Conservation (phyloP, 1,140 invertebrate species). For the Drusus annulatus region DNA sequence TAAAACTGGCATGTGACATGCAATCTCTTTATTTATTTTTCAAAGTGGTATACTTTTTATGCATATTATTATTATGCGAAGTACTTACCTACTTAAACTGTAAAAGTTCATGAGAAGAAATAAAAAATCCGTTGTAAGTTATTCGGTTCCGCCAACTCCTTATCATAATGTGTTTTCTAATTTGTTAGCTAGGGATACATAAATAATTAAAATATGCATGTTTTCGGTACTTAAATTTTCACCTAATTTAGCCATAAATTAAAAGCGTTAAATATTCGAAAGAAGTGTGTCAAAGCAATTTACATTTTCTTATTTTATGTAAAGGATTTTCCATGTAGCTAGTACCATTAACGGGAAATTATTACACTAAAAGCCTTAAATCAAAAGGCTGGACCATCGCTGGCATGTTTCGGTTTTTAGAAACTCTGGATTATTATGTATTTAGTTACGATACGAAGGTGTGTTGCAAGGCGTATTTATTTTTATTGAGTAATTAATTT, state of each 20-base stretch:
- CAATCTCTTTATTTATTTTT: conserved; percentile 5
- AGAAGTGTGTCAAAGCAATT: conserved; percentile 39
- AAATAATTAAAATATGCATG: conserved; percentile 39
- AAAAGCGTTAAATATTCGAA: conserved; percentile 20
- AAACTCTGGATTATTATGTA: too few species aligned
- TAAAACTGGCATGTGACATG: neutral
- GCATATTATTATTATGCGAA: neutral
- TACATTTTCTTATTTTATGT: conserved; percentile 11
- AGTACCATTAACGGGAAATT: neutral
- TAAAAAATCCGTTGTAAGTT: neutral
- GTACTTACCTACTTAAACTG: neutral
- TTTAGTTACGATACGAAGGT: too few species aligned
- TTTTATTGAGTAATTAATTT: too few species aligned
- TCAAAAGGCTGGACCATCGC: too few species aligned
- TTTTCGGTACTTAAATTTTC: conserved; percentile 6
- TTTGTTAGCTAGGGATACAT: conserved; percentile 20
- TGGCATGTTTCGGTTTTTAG: too few species aligned
- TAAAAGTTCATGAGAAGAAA: too few species aligned
- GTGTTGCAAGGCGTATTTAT: too few species aligned
- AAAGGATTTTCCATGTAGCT: neutral
- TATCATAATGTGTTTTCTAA: neutral
- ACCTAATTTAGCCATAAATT: conserved; percentile 33
- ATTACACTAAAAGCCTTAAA: neutral
- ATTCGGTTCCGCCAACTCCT: neutral
- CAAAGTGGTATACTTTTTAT: neutral